Percentiles rank a stretch among this genome's conserved stretches.
Evolutionary conservation across 2,797 vertebrate species (phyloP).

Genomic region (Sarcophilus harrisii): DNA sequence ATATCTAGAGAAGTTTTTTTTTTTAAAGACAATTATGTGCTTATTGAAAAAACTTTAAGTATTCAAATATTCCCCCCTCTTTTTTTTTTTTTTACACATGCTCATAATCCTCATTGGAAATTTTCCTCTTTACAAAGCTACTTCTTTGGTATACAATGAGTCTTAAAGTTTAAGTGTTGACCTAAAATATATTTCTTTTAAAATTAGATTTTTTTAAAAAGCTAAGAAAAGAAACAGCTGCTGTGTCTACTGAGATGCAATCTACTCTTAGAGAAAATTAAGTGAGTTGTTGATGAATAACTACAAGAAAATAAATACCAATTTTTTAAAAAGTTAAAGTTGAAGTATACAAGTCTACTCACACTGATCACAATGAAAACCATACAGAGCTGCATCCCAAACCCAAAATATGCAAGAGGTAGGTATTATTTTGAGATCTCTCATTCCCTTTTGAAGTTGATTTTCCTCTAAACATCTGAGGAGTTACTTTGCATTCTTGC

Average conservation of each 20-base stretch:
- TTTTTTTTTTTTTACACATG: slow-evolving; percentile 72
- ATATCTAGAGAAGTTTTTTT: neutral
- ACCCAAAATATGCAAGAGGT: slow-evolving; percentile 51
- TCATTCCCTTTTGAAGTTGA: slow-evolving; percentile 72
- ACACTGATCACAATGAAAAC: slow-evolving; percentile 68
- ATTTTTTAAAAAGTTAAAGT: slow-evolving; percentile 26
- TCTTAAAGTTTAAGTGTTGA: neutral
- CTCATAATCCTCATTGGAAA: slow-evolving; percentile 45
- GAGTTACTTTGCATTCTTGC: slow-evolving; percentile 77
- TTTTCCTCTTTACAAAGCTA: neutral
- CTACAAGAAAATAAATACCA: slow-evolving; percentile 53
- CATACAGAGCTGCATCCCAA: slow-evolving; percentile 51
- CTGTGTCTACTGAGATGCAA: neutral
- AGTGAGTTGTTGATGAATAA: slow-evolving; percentile 46
- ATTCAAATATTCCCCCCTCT: slow-evolving; percentile 64
- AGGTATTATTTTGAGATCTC: slow-evolving; percentile 71
- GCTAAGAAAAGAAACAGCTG: neutral
- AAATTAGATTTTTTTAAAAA: neutral
- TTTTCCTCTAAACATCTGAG: slow-evolving; percentile 81
- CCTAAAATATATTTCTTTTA: neutral
- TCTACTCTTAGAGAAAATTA: neutral
- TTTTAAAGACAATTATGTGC: slow-evolving; percentile 80
- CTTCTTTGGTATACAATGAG: neutral
- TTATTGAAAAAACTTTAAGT: slow-evolving; percentile 72
- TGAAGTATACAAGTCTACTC: slow-evolving; percentile 62